phyloP scores from a whole-genome alignment of 2,113 vertebrate species.

The Agelaius tricolor region DNA sequence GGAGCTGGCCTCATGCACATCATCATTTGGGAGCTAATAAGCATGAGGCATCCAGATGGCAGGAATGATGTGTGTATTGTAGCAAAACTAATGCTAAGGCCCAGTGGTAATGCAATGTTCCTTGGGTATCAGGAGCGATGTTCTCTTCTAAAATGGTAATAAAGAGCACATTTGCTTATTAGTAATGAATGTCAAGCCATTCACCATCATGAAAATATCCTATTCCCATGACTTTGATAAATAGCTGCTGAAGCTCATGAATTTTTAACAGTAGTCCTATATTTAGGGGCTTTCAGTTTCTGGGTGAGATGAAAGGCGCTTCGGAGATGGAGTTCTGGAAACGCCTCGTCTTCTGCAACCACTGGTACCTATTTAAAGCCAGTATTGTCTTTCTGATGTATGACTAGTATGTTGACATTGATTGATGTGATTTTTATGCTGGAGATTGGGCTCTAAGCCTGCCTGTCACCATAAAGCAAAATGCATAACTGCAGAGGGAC shows the following conservation, averaged over 20 bases:
- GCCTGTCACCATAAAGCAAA: neutral
- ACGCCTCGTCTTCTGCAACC: conserved; percentile 29
- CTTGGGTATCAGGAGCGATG: neutral
- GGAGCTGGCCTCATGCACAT: neutral
- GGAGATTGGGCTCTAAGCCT: conserved; percentile 28
- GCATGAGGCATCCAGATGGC: neutral
- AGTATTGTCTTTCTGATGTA: conserved; percentile 45
- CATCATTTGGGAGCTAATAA: neutral
- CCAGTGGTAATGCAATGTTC: neutral
- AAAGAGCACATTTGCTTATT: conserved; percentile 58
- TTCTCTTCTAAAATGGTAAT: conserved; percentile 44
- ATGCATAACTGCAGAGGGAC: neutral
- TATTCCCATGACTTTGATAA: conserved; percentile 70
- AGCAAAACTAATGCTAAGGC: neutral
- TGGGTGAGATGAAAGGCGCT: conserved; percentile 65
- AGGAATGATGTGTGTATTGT: neutral
- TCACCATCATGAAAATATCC: conserved; percentile 61
- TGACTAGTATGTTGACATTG: conserved; percentile 24
- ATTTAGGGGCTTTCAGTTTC: conserved; percentile 75
- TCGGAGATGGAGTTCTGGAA: conserved; percentile 40
- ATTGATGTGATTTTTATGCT: conserved; percentile 27
- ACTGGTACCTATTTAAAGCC: conserved; percentile 66
- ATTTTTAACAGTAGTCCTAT: conserved; percentile 77
- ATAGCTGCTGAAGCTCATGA: conserved; percentile 63
- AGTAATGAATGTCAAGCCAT: conserved; percentile 63